Evolutionary conservation across 2,888 invertebrate genomes (phyloP), one percentile per base, ranked within the genome.

Genomic region (Scaptomyza flava): DNA sequence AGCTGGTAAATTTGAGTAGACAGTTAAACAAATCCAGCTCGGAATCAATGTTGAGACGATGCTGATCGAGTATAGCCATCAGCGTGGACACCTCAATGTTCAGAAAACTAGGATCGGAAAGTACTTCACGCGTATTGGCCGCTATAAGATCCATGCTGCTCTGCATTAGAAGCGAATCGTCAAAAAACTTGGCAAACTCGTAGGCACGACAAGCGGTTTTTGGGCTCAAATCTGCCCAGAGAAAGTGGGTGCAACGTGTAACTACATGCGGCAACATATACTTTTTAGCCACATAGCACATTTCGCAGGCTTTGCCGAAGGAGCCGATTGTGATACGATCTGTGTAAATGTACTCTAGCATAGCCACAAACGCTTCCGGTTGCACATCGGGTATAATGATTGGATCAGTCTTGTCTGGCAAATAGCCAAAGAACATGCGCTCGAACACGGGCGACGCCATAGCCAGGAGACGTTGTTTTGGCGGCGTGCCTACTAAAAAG

Each of bases 391-490:
- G 93, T 79, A 97, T 96, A 0, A 95, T 94, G 79, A 97, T 96
- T 0, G 96, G 96, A 77, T 95, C 95, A 69, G 94, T 94, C 52
- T 95, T 95, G 85, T 97, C 96, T 1, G 96, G 95, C 93, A 97
- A 95, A 27, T 96, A 95, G 0, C 97, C 97, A 87, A 93, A 96
- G 89, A 97, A 97, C 97, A 97, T 97, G 0, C 96, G 95, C 88
- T 97, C 96, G 88, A 97, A 97, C 0, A 97, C 97, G 0, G 97
- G 97, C 71, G 96, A 96, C 0, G 96, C 95, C 96, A 96, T 97
- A 0, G 97, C 96, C 58, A 97, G 92, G 67, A 97, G 93, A 81
- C 96, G 94, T 89, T 96, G 96, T 87, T 95, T 95, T 0, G 96
- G 95, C 84, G 96, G 95, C 8, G 95, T 94, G 0, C 97, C 97